Evolutionary conservation across 2,888 invertebrate genomes (phyloP).

Genomic region (Lepidocyrtinus sp.): DNA sequence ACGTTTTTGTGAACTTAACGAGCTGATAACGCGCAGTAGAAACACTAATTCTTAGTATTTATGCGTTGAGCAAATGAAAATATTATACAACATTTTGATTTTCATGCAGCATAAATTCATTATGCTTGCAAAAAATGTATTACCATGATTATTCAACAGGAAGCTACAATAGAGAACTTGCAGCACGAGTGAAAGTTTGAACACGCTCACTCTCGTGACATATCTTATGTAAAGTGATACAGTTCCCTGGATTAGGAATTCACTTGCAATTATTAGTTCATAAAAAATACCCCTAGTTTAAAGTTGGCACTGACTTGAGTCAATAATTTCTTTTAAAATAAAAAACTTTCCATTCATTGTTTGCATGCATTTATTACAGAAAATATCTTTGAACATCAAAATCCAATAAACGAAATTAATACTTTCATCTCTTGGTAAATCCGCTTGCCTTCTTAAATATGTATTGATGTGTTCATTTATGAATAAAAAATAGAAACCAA

Average conservation of each 20-base stretch:
- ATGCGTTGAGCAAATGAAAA: not conserved
- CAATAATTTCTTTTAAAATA: not conserved
- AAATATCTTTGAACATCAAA: not conserved
- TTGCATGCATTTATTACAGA: not conserved
- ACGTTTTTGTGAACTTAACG: not conserved
- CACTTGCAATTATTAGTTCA: no score
- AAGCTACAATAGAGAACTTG: not conserved
- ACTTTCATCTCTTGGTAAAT: not conserved
- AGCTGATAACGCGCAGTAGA: not conserved
- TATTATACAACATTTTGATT: not conserved
- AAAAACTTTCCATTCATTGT: not conserved
- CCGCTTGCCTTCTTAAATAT: not conserved
- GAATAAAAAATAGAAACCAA: conserved; percentile 18
- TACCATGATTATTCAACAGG: not conserved
- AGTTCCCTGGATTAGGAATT: not conserved
- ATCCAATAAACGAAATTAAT: not conserved
- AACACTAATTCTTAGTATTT: no score
- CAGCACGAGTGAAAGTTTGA: not conserved
- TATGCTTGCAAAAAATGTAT: not conserved
- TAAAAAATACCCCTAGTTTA: not conserved
- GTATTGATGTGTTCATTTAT: not conserved
- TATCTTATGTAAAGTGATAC: not conserved
- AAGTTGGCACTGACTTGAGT: not conserved
- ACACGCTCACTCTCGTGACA: not conserved
- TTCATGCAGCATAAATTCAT: not conserved